Conservation (phyloP, 2,113 vertebrate species). For the Numida meleagris region DNA sequence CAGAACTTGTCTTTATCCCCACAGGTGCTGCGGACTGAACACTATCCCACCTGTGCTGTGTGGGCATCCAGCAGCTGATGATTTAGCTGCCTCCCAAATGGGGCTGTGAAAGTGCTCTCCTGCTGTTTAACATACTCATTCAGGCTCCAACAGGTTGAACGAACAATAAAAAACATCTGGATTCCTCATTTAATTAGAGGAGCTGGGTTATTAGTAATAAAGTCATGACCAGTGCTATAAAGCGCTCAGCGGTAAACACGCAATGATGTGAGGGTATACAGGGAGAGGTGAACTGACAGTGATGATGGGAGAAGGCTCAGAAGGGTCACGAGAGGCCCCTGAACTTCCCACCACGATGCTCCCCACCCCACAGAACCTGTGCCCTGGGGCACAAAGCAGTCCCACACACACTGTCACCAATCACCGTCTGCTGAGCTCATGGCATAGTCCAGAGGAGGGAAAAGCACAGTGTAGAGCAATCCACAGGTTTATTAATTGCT, state of each 20-base stretch:
- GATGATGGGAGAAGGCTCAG: neutral
- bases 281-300: neutral
- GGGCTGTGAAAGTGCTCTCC: slow-evolving; percentile 65
- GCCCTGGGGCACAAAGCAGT: neutral
- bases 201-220: neutral
- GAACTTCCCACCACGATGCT: neutral
- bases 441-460: neutral
- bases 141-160: slow-evolving; percentile 71
- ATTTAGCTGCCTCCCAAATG: slow-evolving; percentile 71
- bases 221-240: neutral
- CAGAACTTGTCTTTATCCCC: slow-evolving; percentile 77
- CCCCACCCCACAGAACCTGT: neutral
- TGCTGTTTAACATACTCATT: slow-evolving; percentile 68
- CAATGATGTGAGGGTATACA: neutral
- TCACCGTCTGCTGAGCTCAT: neutral
- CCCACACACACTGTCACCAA: neutral
- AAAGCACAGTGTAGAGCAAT: neutral
- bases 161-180: slow-evolving; percentile 54
- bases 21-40: slow-evolving; percentile 64
- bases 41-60: slow-evolving; percentile 48
- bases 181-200: neutral
- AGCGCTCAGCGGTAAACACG: neutral
- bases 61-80: slow-evolving; percentile 60
- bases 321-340: neutral
- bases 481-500: neutral